Conservation (phyloP, 2,888 invertebrate species). For the Trimorus sp. region DNA sequence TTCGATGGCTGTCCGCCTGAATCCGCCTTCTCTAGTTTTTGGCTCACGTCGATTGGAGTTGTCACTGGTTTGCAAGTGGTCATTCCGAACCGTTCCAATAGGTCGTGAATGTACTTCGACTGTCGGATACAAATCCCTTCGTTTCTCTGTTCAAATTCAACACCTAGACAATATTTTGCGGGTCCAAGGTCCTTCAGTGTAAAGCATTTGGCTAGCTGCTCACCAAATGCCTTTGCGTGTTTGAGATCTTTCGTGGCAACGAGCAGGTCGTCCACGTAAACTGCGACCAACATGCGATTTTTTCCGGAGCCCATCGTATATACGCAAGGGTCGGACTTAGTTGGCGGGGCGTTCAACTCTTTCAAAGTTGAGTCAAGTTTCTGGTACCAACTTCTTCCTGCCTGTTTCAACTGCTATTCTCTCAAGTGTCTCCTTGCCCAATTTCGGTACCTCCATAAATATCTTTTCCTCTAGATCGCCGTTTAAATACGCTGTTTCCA, state of each 20-base stretch:
- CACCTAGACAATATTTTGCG: not conserved
- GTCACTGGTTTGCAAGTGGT: constrained; percentile 9
- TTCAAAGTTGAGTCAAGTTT: constrained; percentile 21
- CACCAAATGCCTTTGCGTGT: not conserved
- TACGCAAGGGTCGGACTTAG: constrained; percentile 15
- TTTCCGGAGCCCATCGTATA: constrained; percentile 11
- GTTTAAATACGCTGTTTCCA: constrained; percentile 46
- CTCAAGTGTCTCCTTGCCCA: not conserved
- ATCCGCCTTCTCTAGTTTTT: not conserved
- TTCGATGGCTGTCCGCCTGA: not conserved
- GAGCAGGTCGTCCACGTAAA: constrained; percentile 4
- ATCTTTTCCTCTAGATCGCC: constrained; percentile 26
- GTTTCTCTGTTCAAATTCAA: not conserved
- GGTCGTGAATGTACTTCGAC: not conserved
- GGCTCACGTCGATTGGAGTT: not conserved
- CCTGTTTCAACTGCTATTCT: constrained; percentile 31
- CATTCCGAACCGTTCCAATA: constrained; percentile 6
- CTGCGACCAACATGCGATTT: not conserved
- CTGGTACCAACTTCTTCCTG: constrained; percentile 61
- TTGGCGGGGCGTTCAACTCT: not conserved
- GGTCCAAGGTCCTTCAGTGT: not conserved
- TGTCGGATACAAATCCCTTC: not conserved
- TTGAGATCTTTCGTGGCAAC: not conserved
- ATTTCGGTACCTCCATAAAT: constrained; percentile 65
- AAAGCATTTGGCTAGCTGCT: not conserved